Evolutionary conservation across 2,113 vertebrate species (phyloP), one percentile per base, ranked within the genome.

Genomic region (Ictalurus punctatus): DNA sequence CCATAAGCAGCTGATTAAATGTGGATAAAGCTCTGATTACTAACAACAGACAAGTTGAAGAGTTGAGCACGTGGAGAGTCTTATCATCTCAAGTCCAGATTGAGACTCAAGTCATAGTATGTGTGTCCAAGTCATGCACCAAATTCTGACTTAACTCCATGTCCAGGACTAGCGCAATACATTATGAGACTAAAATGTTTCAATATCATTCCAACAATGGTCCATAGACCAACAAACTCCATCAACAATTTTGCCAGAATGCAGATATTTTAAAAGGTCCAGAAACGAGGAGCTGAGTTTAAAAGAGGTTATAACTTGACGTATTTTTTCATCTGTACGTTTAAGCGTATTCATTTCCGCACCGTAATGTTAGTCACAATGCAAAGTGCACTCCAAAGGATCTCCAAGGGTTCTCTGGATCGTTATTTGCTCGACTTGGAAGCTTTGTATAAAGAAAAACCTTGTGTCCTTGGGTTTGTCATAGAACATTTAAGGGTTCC

Each of bases 1-100:
- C 81, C 34, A 2, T 63, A 63, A 83, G 34, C 81, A 83, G 34
- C 34, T 83, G 81, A 83, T 83, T 83, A 63, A 63, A 63, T 63
- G 30, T 37, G 58, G 34, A 63, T 27, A 63, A 83, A 83, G 81
- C 19, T 83, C 81, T 40, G 21, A 59, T 83, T 58, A 83, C 34
- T 56, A 80, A 80, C 80, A 58, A 59, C 56, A 83, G 10, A 21
- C 56, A 83, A 83, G 81, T 40, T 27, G 27, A 8, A 59, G 80
- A 82, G 80, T 82, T 30, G 4, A 82, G 54, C 76, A 6, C 25
- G n/a, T 48, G 44, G 6, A 48, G 37, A 25, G 9, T 12, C 13
- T 27, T 13, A 27, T 79, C 44, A 52, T 30, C n/a, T 81, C 52
- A 56, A 19, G 78, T 56, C 44, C 2, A n/a, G 27, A 19, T 30